Evolutionary conservation across 2,797 vertebrate species (phyloP).

Genomic region (Silurus aristotelis): DNA sequence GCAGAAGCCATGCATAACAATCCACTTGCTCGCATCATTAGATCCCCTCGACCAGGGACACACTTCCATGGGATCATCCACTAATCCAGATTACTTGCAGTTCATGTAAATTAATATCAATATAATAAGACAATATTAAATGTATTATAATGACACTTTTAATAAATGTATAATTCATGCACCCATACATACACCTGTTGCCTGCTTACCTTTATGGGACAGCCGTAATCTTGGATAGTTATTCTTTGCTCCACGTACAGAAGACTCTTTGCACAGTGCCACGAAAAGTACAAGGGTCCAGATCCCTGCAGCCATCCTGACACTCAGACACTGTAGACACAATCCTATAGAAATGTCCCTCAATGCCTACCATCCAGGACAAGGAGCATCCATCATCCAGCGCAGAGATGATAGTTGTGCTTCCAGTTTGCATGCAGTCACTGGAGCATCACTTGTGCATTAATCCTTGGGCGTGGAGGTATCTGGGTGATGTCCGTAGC

Average conservation of each 20-base stretch:
- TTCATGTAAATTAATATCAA: neutral
- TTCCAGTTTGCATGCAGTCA: slow-evolving; percentile 28
- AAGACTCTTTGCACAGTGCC: slow-evolving; percentile 56
- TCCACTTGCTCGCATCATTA: slow-evolving; percentile 35
- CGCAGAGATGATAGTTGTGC: slow-evolving; percentile 5
- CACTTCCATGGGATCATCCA: neutral
- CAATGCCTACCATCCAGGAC: slow-evolving; percentile 30
- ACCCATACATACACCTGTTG: slow-evolving; percentile 42
- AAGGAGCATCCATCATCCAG: slow-evolving; percentile 35
- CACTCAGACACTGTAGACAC: slow-evolving; percentile 13
- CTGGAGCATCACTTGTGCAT: slow-evolving; percentile 16
- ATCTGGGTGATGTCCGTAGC: slow-evolving; percentile 33
- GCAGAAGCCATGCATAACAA: slow-evolving; percentile 23
- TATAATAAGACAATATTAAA: neutral
- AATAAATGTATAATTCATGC: neutral
- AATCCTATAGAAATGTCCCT: slow-evolving; percentile 18
- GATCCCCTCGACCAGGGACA: neutral
- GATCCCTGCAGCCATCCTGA: slow-evolving; percentile 64
- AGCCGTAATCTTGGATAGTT: slow-evolving; percentile 82
- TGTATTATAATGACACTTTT: neutral
- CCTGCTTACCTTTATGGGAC: slow-evolving; percentile 82
- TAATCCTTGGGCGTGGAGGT: slow-evolving; percentile 36
- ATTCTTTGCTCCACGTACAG: slow-evolving; percentile 63
- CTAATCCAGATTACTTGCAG: neutral
- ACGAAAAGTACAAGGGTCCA: slow-evolving; percentile 65